Conservation (phyloP, 2,888 invertebrate genomes). For the Nomada ferruginata region DNA sequence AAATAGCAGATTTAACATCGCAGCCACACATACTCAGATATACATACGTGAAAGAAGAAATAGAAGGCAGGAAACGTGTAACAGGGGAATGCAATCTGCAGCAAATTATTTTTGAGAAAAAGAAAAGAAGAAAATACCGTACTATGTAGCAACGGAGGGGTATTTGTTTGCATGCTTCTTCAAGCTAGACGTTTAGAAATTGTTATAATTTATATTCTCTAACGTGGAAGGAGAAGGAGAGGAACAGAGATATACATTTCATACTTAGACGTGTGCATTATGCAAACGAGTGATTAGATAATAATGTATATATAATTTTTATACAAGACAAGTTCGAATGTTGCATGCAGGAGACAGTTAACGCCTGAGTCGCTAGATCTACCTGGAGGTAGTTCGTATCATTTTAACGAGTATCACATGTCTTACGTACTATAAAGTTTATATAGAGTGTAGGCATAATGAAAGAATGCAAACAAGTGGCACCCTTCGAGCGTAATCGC, state of each 20-base stretch:
- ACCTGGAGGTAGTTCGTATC: constrained; percentile 11
- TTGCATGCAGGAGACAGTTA: constrained; percentile 29
- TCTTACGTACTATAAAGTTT: constrained; percentile 21
- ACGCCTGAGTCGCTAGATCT: not conserved
- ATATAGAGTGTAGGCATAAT: constrained; percentile 12
- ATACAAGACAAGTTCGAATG: constrained; percentile 53
- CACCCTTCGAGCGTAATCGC: constrained; percentile 40
- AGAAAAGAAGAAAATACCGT: constrained; percentile 76
- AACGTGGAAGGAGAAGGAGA: not conserved
- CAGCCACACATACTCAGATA: constrained; percentile 42
- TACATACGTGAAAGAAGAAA: constrained; percentile 24
- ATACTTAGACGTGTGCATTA: constrained; percentile 54
- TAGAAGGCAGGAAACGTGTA: constrained; percentile 58
- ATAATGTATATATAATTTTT: constrained; percentile 71
- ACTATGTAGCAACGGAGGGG: constrained; percentile 36
- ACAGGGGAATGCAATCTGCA: constrained; percentile 71
- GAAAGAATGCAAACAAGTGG: constrained; percentile 61
- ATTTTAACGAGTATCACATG: constrained; percentile 16
- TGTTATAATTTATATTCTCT: constrained; percentile 48
- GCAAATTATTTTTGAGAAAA: constrained; percentile 71
- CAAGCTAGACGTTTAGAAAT: constrained; percentile 32
- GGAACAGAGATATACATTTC: constrained; percentile 46
- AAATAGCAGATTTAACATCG: constrained; percentile 57
- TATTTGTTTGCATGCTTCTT: constrained; percentile 61
- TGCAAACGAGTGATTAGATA: constrained; percentile 63